Base-by-base conservation (phyloP, 2,888 invertebrate species). In the Prosopocoilus inquinatus region DNA sequence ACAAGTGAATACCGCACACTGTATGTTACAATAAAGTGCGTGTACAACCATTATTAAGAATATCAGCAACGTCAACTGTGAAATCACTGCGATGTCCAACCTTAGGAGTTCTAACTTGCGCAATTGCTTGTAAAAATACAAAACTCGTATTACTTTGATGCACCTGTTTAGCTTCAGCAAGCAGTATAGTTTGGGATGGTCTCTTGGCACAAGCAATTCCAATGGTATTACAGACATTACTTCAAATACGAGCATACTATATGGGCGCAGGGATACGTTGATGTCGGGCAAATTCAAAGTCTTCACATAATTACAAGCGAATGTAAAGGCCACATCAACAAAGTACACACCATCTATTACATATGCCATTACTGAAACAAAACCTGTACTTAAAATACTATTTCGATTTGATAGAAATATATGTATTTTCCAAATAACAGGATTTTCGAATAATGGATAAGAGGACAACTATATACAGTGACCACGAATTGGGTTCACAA, bases 301-400 rank as follows among this genome's bases (percentile, higher is more conserved):
- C 15, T 45, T 47, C 12, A 55, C 20, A 28, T 50, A 47, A 15
- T 48, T 48, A 28, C 57, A 53, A 8, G 49, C 15, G 2, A 38
- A 34, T 35, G 46, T 48, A 16, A 57, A 38, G 16, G 49, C 20
- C 9, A 51, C 53, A 33, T 52, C 57, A n/a, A 48, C 28, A 3
- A 53, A 16, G 34, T 48, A 48, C 8, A 53, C 39, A 13, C 12
- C 33, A 49, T 57, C 57, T 49, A 57, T 38, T 11, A 52, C 11
- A 20, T 53, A 53, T 9, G 50, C 52, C 9, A 57, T 38, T 33
- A 32, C 57, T 57, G 48, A 44, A 57, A 57, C 8, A 28, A 36
- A 20, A 43, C 41, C 15, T 28, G 5, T 28, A 28, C 7, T 28
- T 5, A 28, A 39, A 7, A 47, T 13, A 41, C 15, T 41, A 3